Percentiles rank a stretch among this genome's conserved stretches.
These are phyloP conservation scores for Crenuchus spilurus DNA, from an alignment of 2,797 vertebrate species.

Conservation along the genomic window DNA sequence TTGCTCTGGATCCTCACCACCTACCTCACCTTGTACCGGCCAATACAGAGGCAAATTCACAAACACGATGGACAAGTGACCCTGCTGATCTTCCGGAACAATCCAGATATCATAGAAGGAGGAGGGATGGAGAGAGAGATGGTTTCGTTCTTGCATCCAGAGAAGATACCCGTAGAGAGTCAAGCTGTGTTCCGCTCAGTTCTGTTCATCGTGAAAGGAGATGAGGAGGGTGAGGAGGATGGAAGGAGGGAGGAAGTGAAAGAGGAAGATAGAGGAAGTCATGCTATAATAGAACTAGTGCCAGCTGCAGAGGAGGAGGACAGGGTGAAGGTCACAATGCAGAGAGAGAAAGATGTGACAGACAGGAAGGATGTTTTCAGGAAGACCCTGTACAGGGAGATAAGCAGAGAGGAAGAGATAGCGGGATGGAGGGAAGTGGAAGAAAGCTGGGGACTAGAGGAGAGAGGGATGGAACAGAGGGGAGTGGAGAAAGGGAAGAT, in stretches of 20 bases:
- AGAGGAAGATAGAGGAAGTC: slow-evolving; percentile 13
- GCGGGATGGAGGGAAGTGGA: slow-evolving; percentile 42
- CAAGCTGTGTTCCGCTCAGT: slow-evolving; percentile 59
- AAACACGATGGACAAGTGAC: rapidly evolving
- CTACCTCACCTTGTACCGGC: slow-evolving; percentile 64
- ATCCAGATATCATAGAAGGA: slow-evolving; percentile 3
- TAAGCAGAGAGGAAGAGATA: slow-evolving; percentile 47
- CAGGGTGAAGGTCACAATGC: not conserved
- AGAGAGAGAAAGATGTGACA: not conserved
- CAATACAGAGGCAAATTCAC: slow-evolving; percentile 31
- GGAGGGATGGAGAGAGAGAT: not conserved
- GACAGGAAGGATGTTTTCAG: slow-evolving; percentile 43
- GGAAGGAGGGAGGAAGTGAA: slow-evolving; percentile 47
- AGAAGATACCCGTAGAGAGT: slow-evolving; percentile 36
- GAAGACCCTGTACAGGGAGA: slow-evolving; percentile 52
- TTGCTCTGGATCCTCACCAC: slow-evolving; percentile 44
- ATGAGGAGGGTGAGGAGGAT: slow-evolving; percentile 59
- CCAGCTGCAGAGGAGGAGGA: not conserved
- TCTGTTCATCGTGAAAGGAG: slow-evolving; percentile 53
- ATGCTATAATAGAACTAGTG: slow-evolving; percentile 14
- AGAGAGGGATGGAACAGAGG: not conserved
- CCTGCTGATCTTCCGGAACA: slow-evolving; percentile 30
- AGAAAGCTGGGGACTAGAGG: slow-evolving; percentile 10
- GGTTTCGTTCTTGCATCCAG: slow-evolving; percentile 9
- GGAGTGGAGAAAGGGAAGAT: slow-evolving; percentile 21